Conservation (phyloP, 1,140 invertebrate species). For the Thalassaphorura encarpata region DNA sequence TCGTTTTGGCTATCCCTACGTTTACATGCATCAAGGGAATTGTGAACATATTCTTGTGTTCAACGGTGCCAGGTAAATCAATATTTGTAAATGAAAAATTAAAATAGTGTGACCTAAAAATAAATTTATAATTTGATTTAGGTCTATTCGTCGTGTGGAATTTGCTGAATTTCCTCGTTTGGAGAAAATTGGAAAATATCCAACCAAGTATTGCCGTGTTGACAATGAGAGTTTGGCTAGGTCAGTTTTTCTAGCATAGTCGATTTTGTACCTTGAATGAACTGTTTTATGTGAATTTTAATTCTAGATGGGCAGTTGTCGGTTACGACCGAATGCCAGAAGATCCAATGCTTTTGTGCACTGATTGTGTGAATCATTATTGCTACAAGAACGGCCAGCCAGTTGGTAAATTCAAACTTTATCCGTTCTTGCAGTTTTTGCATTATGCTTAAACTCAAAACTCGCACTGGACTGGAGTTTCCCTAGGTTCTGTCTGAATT, state of each 20-base stretch:
- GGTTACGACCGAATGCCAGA: slow-evolving; percentile 18
- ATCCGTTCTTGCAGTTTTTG: slow-evolving; percentile 14
- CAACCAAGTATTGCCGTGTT: slow-evolving; percentile 10
- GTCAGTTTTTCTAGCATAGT: slow-evolving; percentile 37
- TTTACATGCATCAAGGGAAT: slow-evolving; percentile 74
- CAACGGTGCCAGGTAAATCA: slow-evolving; percentile 55
- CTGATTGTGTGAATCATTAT: slow-evolving; percentile 12
- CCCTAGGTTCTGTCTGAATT: too few species aligned
- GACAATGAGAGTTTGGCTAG: slow-evolving; percentile 37
- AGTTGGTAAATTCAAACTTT: slow-evolving; percentile 7
- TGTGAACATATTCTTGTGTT: slow-evolving; percentile 79
- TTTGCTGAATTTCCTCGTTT: not conserved
- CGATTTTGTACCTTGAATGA: too few species aligned
- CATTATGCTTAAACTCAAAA: too few species aligned
- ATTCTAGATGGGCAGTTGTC: slow-evolving; percentile 15
- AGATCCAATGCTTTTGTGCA: slow-evolving; percentile 21
- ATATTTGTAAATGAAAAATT: too few species aligned
- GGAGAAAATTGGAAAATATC: not conserved
- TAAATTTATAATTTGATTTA: too few species aligned
- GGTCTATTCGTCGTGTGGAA: not conserved
- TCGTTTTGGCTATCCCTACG: slow-evolving; percentile 59
- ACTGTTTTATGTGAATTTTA: too few species aligned
- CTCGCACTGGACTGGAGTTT: too few species aligned
- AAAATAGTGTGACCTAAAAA: too few species aligned
- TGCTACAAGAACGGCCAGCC: slow-evolving; percentile 16